These are phyloP conservation scores for Galaxea fascicularis DNA, from an alignment of 92 coral and sea anemone species.

Conservation along the genomic window DNA sequence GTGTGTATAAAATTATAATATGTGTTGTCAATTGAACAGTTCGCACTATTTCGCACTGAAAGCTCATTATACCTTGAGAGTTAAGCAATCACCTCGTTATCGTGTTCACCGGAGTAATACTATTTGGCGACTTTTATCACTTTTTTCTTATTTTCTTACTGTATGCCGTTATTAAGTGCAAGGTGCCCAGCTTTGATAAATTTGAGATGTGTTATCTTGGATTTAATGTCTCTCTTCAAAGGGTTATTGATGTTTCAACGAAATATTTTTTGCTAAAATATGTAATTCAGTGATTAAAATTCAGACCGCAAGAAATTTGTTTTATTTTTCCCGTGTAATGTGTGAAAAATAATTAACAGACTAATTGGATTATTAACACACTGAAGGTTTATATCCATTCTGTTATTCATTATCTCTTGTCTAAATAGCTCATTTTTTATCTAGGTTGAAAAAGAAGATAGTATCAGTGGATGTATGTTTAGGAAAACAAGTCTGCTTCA, in stretches of 20 bases:
- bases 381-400: neutral
- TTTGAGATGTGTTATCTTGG: no score
- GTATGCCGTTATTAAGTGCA: neutral
- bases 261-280: neutral
- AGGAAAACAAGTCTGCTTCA: neutral
- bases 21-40: slow-evolving; percentile 33
- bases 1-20: neutral
- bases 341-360: slow-evolving; percentile 6
- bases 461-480: neutral
- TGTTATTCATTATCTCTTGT: slow-evolving; percentile 8
- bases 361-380: slow-evolving; percentile 27
- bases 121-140: neutral
- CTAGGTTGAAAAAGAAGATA: neutral
- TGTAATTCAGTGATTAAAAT: neutral
- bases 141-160: neutral
- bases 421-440: slow-evolving; percentile 4
- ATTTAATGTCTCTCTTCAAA: no score
- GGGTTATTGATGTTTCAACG: no score
- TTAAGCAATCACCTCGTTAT: neutral
- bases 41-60: neutral
- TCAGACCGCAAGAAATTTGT: neutral
- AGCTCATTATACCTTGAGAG: slow-evolving; percentile 2
- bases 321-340: neutral
- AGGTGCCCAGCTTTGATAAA: no score
- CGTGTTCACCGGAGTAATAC: neutral